phyloP scores from a whole-genome alignment of 2,113 vertebrate genomes.

The Motacilla alba region DNA sequence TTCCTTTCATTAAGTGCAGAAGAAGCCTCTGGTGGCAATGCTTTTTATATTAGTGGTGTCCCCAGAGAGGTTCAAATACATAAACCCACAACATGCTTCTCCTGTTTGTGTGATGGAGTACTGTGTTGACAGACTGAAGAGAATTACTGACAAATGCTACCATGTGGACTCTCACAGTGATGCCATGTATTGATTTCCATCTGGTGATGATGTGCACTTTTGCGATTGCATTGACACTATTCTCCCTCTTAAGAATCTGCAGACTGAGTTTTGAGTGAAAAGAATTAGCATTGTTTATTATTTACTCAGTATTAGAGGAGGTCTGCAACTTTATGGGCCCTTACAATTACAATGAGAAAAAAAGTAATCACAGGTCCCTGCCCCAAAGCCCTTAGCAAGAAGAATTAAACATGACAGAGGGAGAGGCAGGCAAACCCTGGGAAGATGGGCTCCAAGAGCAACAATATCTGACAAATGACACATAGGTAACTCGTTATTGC shows the following conservation, averaged over 20 bases:
- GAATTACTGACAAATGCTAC: conserved; percentile 57
- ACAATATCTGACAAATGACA: neutral
- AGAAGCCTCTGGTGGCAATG: conserved; percentile 19
- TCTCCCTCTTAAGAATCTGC: conserved; percentile 18
- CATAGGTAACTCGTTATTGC: neutral
- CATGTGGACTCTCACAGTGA: conserved; percentile 35
- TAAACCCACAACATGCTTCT: conserved; percentile 39
- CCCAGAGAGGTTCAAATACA: conserved; percentile 46
- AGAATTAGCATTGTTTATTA: conserved; percentile 3
- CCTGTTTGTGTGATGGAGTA: conserved; percentile 40
- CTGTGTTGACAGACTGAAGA: conserved; percentile 48
- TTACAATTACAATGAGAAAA: neutral
- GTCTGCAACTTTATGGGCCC: neutral
- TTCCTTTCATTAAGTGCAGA: conserved; percentile 30
- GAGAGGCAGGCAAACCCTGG: neutral
- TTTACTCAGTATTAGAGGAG: neutral
- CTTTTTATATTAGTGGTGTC: conserved; percentile 43
- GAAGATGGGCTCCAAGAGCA: neutral
- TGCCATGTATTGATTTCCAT: conserved; percentile 50
- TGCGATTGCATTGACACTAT: conserved; percentile 28
- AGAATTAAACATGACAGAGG: neutral
- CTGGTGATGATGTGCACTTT: conserved; percentile 53
- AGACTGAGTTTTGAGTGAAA: conserved; percentile 19
- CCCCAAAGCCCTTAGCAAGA: neutral
- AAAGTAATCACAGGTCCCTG: neutral